Conservation (phyloP, 2,888 invertebrate genomes). For the Chironomus riparius region DNA sequence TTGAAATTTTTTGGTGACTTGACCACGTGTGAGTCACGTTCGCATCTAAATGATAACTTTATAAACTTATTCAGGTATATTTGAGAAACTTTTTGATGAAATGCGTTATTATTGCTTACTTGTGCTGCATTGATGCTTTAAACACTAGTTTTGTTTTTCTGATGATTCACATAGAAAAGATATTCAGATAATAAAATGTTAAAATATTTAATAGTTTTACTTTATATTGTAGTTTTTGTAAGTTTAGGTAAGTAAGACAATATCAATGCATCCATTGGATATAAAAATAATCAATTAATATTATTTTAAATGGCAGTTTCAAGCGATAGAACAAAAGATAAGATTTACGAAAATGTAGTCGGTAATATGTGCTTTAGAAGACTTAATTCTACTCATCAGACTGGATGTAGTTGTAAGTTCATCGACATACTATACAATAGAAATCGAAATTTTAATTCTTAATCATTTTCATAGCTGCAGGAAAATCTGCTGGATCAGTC, state of each 20-base stretch:
- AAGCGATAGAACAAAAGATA: conserved; percentile 57
- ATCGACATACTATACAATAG: not conserved
- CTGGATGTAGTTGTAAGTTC: conserved; percentile 85
- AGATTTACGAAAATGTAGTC: conserved; percentile 67
- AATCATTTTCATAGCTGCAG: conserved; percentile 33
- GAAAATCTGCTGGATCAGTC: conserved; percentile 60
- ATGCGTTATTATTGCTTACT: too few species aligned
- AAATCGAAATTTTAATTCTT: not conserved
- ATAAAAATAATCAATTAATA: not conserved
- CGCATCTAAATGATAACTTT: too few species aligned
- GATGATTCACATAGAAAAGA: too few species aligned
- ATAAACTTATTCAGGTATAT: too few species aligned
- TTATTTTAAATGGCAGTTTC: not conserved
- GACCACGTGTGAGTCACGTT: too few species aligned
- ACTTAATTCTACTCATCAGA: conserved; percentile 89
- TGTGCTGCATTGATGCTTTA: too few species aligned
- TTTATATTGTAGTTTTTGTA: not conserved
- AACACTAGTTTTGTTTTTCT: too few species aligned
- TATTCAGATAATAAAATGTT: not conserved
- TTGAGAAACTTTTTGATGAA: too few species aligned
- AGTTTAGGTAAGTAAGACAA: not conserved
- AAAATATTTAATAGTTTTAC: not conserved
- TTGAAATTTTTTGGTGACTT: too few species aligned
- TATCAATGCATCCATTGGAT: not conserved
- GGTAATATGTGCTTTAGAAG: conserved; percentile 79